Percentiles rank a stretch among this genome's conserved stretches.
Evolutionary conservation across 2,797 vertebrate species (phyloP).

Genomic region (Lagodon rhomboides): DNA sequence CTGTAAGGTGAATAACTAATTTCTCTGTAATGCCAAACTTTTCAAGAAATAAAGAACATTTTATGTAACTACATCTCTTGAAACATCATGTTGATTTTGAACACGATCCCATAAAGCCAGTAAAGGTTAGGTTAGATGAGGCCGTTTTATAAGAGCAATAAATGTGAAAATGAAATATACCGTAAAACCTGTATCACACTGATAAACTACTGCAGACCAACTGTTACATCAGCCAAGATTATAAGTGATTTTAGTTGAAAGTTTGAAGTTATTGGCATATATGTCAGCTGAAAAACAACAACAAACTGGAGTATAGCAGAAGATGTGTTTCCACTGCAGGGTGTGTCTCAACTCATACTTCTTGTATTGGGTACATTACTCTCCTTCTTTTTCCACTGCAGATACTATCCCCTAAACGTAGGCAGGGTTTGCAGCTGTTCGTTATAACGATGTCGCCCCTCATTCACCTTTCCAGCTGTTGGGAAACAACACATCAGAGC

Average conservation of each 20-base stretch:
- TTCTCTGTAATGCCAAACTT: neutral
- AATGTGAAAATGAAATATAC: neutral
- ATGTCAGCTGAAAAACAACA: neutral
- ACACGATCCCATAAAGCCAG: neutral
- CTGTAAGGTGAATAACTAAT: constrained; percentile 1
- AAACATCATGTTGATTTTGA: neutral
- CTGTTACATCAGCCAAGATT: neutral
- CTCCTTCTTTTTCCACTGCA: no score
- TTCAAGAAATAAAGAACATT: neutral
- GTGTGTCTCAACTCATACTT: no score
- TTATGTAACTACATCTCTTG: neutral
- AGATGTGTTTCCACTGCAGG: no score
- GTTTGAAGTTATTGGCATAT: neutral
- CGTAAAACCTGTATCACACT: neutral
- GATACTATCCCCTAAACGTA: no score
- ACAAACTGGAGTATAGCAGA: neutral
- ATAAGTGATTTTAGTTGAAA: neutral
- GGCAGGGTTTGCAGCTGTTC: no score
- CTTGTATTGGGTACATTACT: no score
- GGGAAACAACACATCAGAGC: no score
- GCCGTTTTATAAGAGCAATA: neutral
- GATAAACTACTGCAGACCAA: neutral
- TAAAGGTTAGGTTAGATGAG: neutral
- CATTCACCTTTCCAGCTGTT: no score
- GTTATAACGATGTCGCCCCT: no score